phyloP scores from a whole-genome alignment of 2,113 vertebrate species.

The Hippocampus guttulatus region DNA sequence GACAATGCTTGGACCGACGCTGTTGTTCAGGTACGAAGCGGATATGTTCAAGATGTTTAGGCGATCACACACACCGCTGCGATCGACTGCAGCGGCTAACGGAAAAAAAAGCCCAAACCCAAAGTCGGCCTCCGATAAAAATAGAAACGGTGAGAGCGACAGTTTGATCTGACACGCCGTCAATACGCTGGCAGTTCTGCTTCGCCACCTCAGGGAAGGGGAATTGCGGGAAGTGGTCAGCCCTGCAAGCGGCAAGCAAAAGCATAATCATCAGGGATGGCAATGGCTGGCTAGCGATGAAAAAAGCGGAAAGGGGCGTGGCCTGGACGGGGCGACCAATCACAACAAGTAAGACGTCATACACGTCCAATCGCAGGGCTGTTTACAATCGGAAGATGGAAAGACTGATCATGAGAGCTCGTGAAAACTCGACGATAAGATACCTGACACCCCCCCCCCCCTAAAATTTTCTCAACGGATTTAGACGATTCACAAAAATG shows the following conservation, averaged over 20 bases:
- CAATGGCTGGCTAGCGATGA: too few relatives aligned
- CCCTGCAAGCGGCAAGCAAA: not conserved
- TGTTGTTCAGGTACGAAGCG: too few relatives aligned
- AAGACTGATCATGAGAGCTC: too few relatives aligned
- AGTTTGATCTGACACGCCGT: slow-evolving; percentile 63
- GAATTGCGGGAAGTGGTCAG: not conserved
- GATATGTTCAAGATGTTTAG: not conserved
- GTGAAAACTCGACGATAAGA: too few relatives aligned
- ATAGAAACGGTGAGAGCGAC: slow-evolving; percentile 57
- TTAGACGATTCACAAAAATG: too few relatives aligned
- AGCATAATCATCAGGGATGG: not conserved
- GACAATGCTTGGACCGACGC: not conserved
- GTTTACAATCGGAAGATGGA: too few relatives aligned
- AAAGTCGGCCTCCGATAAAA: slow-evolving; percentile 53
- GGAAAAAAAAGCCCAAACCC: slow-evolving; percentile 21
- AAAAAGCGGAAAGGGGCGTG: too few relatives aligned
- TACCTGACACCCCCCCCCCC: too few relatives aligned
- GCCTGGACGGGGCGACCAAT: too few relatives aligned
- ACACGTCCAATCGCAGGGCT: too few relatives aligned
- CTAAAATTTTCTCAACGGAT: too few relatives aligned
- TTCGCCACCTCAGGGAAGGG: not conserved
- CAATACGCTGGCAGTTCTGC: slow-evolving; percentile 48
- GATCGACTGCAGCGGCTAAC: slow-evolving; percentile 14
- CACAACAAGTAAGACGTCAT: too few relatives aligned
- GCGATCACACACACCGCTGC: not conserved